phyloP scores from a whole-genome alignment of 2,797 vertebrate species.

The Prunella strophiata region DNA sequence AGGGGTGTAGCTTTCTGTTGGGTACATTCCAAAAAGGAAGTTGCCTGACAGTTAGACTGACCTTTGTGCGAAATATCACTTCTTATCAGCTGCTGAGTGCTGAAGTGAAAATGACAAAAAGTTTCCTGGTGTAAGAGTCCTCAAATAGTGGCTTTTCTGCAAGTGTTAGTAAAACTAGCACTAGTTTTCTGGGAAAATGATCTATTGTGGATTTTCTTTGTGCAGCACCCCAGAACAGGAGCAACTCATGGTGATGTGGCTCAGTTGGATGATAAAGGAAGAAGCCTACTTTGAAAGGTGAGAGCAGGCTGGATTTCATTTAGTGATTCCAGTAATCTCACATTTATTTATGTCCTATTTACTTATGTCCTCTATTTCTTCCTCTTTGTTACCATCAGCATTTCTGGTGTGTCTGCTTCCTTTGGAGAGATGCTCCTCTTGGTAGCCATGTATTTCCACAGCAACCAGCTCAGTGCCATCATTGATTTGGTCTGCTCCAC shows the following conservation, averaged over 20 bases:
- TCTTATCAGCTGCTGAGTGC: neutral
- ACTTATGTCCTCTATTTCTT: neutral
- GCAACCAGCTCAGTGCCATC: conserved; percentile 98
- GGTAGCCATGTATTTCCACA: conserved; percentile 99
- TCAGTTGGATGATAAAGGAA: conserved; percentile 99
- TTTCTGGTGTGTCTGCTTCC: conserved; percentile 96
- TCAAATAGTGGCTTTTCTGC: neutral
- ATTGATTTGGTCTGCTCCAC: conserved; percentile 99
- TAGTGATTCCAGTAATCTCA: neutral
- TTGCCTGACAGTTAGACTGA: neutral
- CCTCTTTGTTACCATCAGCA: conserved; percentile 77
- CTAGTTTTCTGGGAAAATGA: neutral
- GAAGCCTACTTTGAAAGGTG: conserved; percentile 99
- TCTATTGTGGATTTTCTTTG: neutral
- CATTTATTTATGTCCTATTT: neutral
- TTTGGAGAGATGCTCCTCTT: conserved; percentile 98
- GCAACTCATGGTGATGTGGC: conserved; percentile 98
- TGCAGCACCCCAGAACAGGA: conserved; percentile 95
- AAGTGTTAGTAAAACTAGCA: neutral
- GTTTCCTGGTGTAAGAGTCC: neutral
- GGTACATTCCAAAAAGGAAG: neutral
- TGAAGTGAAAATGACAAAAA: neutral
- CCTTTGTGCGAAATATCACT: neutral
- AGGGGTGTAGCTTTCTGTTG: neutral
- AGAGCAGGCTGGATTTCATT: neutral